These are phyloP conservation scores for Macrobrachium nipponense DNA, from an alignment of 1,140 invertebrate genomes.

Conservation along the genomic window DNA sequence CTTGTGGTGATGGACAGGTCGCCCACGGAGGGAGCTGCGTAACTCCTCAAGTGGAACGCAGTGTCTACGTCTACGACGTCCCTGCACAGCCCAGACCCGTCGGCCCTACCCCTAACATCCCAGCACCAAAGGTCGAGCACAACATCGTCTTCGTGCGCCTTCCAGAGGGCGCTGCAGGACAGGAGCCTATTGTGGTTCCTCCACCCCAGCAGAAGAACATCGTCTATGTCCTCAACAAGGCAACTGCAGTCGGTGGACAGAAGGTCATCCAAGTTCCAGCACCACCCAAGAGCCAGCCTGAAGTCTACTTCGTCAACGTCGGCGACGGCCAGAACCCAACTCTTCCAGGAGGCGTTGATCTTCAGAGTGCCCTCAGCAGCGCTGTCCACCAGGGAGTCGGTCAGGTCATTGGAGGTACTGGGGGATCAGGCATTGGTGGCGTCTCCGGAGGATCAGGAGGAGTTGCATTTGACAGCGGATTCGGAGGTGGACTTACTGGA, in stretches of 20 bases:
- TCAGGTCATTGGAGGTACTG: constrained; percentile 10
- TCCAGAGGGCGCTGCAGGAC: constrained; percentile 30
- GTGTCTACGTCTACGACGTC: constrained; percentile 53
- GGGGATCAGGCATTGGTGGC: neutral
- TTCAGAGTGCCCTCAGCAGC: constrained; percentile 48
- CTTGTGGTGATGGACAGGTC: constrained; percentile 47
- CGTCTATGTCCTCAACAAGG: constrained; percentile 62
- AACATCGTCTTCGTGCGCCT: constrained; percentile 59
- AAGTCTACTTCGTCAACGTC: constrained; percentile 60
- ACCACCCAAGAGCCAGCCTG: constrained; percentile 29
- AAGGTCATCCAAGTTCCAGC: constrained; percentile 58
- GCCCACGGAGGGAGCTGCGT: constrained; percentile 50
- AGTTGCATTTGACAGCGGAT: neutral
- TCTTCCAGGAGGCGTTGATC: constrained; percentile 51
- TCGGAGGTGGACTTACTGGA: neutral
- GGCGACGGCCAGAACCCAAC: constrained; percentile 53
- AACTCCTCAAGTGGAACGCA: constrained; percentile 49
- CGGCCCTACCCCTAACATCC: constrained; percentile 45
- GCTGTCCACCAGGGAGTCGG: constrained; percentile 32
- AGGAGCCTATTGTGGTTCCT: constrained; percentile 58
- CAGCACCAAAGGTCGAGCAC: constrained; percentile 52
- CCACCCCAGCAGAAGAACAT: constrained; percentile 60
- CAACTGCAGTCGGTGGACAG: constrained; percentile 27
- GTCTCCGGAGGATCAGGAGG: neutral
- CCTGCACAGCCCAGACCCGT: constrained; percentile 32